phyloP scores from a whole-genome alignment of 2,888 invertebrate genomes.

The Morpho helenor region DNA sequence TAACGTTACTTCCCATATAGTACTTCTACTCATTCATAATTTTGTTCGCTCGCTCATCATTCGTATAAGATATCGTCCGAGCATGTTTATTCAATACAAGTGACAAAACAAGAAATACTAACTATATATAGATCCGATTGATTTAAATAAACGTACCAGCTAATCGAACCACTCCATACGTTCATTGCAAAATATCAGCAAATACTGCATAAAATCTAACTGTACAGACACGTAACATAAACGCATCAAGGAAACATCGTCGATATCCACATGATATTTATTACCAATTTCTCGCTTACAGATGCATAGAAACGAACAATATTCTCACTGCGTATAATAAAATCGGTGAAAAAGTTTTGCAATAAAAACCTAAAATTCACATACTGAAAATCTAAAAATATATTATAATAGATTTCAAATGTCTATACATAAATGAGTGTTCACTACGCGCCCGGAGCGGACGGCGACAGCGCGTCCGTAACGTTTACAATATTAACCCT shows the following conservation, averaged over 20 bases:
- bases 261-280: slow-evolving; percentile 59
- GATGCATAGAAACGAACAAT: slow-evolving; percentile 65
- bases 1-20: slow-evolving; percentile 71
- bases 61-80: slow-evolving; percentile 57
- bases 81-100: slow-evolving; percentile 55
- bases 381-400: slow-evolving; percentile 77
- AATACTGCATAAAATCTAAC: slow-evolving; percentile 71
- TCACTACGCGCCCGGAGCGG: slow-evolving; percentile 62
- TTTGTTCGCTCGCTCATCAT: slow-evolving; percentile 70
- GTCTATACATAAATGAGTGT: slow-evolving; percentile 77
- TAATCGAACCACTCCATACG: slow-evolving; percentile 64
- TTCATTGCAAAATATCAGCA: slow-evolving; percentile 61
- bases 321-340: slow-evolving; percentile 66
- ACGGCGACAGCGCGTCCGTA: slow-evolving; percentile 57
- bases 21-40: slow-evolving; percentile 70
- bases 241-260: slow-evolving; percentile 57
- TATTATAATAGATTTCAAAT: slow-evolving; percentile 77
- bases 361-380: slow-evolving; percentile 74
- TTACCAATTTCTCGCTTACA: slow-evolving; percentile 65
- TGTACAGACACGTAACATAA: slow-evolving; percentile 65
- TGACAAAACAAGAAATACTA: slow-evolving; percentile 61
- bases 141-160: slow-evolving; percentile 53
- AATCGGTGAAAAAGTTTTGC: slow-evolving; percentile 70
- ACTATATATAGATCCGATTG: slow-evolving; percentile 43
- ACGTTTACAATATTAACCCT: slow-evolving; percentile 39